Base-by-base conservation (phyloP, 2,113 vertebrate species). In the Xyrauchen texanus region DNA sequence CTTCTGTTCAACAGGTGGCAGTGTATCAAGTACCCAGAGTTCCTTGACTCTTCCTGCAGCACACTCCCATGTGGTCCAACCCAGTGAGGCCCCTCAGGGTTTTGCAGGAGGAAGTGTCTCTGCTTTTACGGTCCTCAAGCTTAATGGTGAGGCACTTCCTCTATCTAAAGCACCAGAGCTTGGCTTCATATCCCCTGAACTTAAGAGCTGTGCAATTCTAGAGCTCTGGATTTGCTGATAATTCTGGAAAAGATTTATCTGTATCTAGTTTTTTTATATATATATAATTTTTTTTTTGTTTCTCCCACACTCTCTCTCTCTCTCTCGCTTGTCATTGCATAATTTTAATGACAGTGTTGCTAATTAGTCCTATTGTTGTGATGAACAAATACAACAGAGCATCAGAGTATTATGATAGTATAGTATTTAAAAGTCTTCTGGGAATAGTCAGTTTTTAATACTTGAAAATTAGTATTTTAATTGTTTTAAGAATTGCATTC, bases 61-160 rank as follows among this genome's bases (percentile, higher is more conserved):
- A 65, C 86, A 80, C 34, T 91, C 93, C 0, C 78, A 80, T n/a
- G 55, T 93, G n/a, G 83, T 95, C 86, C 90, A 87, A 0, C 79
- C 86, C 0, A 87, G 78, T 0, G 84, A 87, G 0, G 66, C 86
- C 2, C 68, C 80, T 4, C 15, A 87, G 6, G 71, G 83, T 64
- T 90, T 94, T 82, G 80, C 45, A 1, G 94, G 94, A 2, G 93
- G 95, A 82, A 92, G 90, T 81, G 85, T 95, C 66, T 78, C 83
- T 6, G 74, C 85, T 0, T 71, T 65, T 0, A 87, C 63, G 0
- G 0, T 83, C 2, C 65, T 66, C 0, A 87, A 79, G 11, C 87
- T 89, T 58, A 85, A 86, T 0, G 86, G 97, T 94, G 90, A 91
- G 93, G 87, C 8, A n/a, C 44, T 61, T 68, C 53, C 42, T 74